These are phyloP conservation scores for Sialia sialis DNA, from an alignment of 2,113 vertebrate genomes.

Conservation along the genomic window DNA sequence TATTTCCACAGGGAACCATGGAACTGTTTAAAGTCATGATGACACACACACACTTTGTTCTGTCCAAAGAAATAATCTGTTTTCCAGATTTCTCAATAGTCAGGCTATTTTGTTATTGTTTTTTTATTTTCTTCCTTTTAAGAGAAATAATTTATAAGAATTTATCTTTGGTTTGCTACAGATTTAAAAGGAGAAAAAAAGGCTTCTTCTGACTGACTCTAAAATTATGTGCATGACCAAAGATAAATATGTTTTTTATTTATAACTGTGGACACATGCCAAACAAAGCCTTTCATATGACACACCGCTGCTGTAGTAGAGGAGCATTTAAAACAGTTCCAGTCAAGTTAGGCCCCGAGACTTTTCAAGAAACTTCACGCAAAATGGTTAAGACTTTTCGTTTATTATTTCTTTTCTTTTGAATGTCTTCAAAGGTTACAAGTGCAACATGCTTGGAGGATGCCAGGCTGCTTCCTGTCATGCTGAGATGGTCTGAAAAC, in stretches of 20 bases:
- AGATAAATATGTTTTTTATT: constrained; percentile 64
- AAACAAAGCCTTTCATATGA: constrained; percentile 51
- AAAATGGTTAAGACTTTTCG: background rate
- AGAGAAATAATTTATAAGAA: constrained; percentile 71
- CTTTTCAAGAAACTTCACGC: background rate
- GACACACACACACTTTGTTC: constrained; percentile 66
- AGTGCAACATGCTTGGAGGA: background rate
- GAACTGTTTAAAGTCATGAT: constrained; percentile 67
- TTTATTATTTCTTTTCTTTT: background rate
- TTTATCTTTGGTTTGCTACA: constrained; percentile 62
- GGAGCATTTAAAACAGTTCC: constrained; percentile 45
- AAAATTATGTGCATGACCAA: constrained; percentile 34
- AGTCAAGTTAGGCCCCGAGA: constrained; percentile 31
- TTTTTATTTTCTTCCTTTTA: constrained; percentile 55
- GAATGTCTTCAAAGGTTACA: constrained; percentile 51
- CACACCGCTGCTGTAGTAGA: background rate
- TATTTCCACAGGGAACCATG: constrained; percentile 73
- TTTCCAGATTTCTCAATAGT: constrained; percentile 56
- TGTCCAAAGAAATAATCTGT: constrained; percentile 53
- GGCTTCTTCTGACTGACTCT: constrained; percentile 10
- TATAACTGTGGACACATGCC: constrained; percentile 31
- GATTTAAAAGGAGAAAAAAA: constrained; percentile 38
- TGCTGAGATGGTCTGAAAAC: constrained; percentile 15
- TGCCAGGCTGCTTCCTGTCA: constrained; percentile 16
- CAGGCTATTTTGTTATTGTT: constrained; percentile 57